These are phyloP conservation scores for Bilobella aurantiaca DNA, from an alignment of 1,140 invertebrate genomes.

Conservation along the genomic window DNA sequence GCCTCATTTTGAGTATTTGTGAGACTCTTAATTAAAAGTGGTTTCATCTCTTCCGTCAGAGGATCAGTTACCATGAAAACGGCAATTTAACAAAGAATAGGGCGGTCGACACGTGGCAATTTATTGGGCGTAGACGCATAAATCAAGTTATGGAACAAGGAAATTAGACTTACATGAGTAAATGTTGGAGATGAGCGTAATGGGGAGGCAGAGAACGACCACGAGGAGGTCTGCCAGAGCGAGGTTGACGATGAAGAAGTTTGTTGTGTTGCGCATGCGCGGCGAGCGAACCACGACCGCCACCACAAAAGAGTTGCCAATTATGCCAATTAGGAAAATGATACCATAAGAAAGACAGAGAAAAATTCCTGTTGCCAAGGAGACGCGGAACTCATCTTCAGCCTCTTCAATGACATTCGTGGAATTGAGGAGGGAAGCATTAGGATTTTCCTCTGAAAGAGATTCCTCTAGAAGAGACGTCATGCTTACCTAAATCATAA, in stretches of 20 bases:
- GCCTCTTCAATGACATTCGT: too few relatives aligned
- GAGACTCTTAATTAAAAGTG: background rate
- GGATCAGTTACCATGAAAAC: too few relatives aligned
- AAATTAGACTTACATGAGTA: constrained; percentile 38
- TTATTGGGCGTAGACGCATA: too few relatives aligned
- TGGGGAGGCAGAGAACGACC: constrained; percentile 47
- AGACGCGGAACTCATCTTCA: constrained; percentile 24
- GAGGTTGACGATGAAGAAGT: constrained; percentile 43
- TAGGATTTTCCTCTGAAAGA: too few relatives aligned
- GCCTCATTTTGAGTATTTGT: background rate
- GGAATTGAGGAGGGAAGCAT: too few relatives aligned
- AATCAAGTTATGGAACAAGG: too few relatives aligned
- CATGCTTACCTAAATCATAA: too few relatives aligned
- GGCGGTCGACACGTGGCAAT: too few relatives aligned
- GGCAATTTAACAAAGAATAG: background rate
- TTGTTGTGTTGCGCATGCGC: constrained; percentile 43
- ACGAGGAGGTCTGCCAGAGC: constrained; percentile 44
- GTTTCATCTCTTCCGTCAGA: too few relatives aligned
- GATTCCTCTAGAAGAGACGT: too few relatives aligned
- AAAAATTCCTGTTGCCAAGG: constrained; percentile 14
- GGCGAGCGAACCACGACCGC: constrained; percentile 43
- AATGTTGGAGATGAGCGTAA: constrained; percentile 42
- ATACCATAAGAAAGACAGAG: constrained; percentile 64
- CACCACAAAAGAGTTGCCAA: constrained; percentile 46
- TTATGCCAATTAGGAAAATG: constrained; percentile 55